Evolutionary conservation across 2,888 invertebrate genomes (phyloP).

Genomic region (Acanthosepion esculentum): DNA sequence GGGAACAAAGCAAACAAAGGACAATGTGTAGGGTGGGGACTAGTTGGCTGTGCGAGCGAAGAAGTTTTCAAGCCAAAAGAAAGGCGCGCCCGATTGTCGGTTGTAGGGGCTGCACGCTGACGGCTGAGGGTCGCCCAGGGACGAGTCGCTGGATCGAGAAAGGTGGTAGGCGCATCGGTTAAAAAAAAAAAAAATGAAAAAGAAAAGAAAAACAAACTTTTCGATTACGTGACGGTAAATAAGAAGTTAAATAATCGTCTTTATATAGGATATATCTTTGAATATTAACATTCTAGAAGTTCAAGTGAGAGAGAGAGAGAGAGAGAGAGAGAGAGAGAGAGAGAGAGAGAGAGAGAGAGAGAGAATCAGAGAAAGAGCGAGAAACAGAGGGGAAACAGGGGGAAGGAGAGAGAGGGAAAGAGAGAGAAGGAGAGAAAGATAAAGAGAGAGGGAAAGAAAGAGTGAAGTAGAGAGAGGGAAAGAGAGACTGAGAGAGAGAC

Average conservation of each 20-base stretch:
- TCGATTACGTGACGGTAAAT: too few relatives aligned
- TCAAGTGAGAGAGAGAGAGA: too few relatives aligned
- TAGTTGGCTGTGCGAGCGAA: not conserved
- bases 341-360: too few relatives aligned
- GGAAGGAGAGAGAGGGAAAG: too few relatives aligned
- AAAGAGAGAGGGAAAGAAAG: too few relatives aligned
- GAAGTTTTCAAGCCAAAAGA: not conserved
- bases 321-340: too few relatives aligned
- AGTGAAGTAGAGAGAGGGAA: too few relatives aligned
- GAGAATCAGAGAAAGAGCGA: too few relatives aligned
- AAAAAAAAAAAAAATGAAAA: not conserved
- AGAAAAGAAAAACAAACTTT: not conserved
- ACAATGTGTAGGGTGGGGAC: not conserved
- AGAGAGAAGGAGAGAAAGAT: too few relatives aligned
- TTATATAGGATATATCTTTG: not conserved
- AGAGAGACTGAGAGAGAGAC: too few relatives aligned
- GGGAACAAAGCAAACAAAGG: not conserved
- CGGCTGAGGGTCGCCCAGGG: not conserved
- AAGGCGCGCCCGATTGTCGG: not conserved
- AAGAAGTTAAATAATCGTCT: not conserved
- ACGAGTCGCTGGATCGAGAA: not conserved
- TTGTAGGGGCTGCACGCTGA: not conserved
- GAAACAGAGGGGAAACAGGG: too few relatives aligned
- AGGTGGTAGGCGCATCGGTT: not conserved
- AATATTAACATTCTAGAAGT: not conserved